These are phyloP conservation scores for Drosophila neonasuta DNA, from an alignment of 2,888 invertebrate species.

Conservation along the genomic window DNA sequence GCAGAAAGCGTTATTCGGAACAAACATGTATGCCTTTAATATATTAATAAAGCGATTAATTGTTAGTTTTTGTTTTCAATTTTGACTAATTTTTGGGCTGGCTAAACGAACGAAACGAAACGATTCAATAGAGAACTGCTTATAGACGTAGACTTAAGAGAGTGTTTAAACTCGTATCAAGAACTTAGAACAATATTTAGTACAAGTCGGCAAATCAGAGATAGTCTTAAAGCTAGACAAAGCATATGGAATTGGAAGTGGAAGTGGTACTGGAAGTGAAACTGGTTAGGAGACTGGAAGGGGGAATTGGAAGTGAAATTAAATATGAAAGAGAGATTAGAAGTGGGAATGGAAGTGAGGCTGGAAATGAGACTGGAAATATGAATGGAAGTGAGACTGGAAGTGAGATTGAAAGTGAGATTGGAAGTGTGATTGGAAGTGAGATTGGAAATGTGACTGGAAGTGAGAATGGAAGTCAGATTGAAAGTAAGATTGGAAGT, in stretches of 20 bases:
- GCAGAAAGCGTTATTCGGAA: constrained; percentile 3
- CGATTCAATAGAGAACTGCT: constrained; percentile 11
- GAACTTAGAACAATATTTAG: constrained; percentile 46
- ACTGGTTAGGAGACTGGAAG: neutral
- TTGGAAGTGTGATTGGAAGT: neutral
- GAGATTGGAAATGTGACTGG: too few relatives aligned
- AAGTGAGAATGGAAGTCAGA: too few relatives aligned
- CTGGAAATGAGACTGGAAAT: neutral
- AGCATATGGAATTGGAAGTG: constrained; percentile 50
- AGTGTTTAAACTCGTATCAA: constrained; percentile 26
- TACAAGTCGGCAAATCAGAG: constrained; percentile 58
- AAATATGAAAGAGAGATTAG: neutral
- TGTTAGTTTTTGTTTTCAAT: neutral
- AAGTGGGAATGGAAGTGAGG: neutral
- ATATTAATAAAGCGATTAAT: constrained; percentile 8
- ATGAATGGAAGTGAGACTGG: too few relatives aligned
- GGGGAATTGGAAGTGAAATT: neutral
- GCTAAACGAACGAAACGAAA: constrained; percentile 1
- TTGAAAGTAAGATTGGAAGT: neutral
- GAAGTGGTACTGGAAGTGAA: neutral
- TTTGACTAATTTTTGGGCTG: constrained; percentile 15
- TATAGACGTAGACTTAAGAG: constrained; percentile 16
- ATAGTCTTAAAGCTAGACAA: constrained; percentile 68
- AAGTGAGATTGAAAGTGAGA: neutral
- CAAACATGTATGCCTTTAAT: neutral